Conservation (phyloP, 2,797 vertebrate species). For the Oceanodroma leucorhoa region DNA sequence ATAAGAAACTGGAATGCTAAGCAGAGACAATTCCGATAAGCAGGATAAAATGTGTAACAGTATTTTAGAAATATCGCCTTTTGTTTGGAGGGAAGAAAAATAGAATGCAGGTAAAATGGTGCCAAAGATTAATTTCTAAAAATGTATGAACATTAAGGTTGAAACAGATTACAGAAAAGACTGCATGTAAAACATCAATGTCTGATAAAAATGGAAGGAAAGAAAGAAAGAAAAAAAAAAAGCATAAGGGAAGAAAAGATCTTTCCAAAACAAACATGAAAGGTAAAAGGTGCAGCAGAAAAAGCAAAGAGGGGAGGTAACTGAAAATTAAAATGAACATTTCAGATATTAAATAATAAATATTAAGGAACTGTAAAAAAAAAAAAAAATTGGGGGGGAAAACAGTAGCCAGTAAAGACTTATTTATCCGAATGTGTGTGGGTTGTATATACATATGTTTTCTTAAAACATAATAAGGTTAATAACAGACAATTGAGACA, state of each 20-base stretch:
- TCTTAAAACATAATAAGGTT: not conserved
- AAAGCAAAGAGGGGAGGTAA: not conserved
- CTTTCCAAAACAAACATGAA: not conserved
- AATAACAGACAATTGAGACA: not conserved
- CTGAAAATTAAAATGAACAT: not conserved
- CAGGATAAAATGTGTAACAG: not conserved
- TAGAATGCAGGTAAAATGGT: not conserved
- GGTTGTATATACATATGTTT: not conserved
- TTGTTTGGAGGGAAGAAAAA: constrained; percentile 41
- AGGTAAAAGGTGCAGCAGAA: not conserved
- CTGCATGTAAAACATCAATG: not conserved
- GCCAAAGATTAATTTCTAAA: not conserved
- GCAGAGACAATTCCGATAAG: not conserved
- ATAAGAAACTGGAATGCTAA: not conserved
- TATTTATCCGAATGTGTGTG: not conserved
- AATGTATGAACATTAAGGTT: not conserved
- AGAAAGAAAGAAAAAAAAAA: not conserved
- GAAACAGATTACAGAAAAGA: not conserved
- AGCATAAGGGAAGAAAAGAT: not conserved
- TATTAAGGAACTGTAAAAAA: not conserved
- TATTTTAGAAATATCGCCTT: constrained; percentile 56
- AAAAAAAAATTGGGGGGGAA: accelerated
- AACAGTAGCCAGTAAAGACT: not conserved
- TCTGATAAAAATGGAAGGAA: not conserved
- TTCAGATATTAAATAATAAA: not conserved